These are phyloP conservation scores for Protobothrops flavoviridis DNA, from an alignment of 2,113 vertebrate genomes.

Conservation along the genomic window DNA sequence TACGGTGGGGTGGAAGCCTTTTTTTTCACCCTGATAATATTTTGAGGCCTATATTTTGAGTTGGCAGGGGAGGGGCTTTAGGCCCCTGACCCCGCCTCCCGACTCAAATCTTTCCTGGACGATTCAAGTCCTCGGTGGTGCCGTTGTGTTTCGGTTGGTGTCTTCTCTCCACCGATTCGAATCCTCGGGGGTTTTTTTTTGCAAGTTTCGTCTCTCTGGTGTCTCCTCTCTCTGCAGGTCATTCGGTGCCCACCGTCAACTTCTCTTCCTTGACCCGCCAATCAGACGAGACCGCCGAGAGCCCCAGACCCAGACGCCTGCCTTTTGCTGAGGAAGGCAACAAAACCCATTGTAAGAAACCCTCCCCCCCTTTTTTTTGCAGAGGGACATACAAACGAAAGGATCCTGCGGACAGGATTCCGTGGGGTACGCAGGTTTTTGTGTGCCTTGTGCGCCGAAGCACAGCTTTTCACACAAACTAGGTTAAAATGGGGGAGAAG, in stretches of 20 bases:
- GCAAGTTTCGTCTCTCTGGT: not conserved
- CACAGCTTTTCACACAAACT: too few relatives aligned
- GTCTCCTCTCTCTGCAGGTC: not conserved
- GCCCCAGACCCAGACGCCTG: rapidly evolving
- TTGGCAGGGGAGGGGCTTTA: not conserved
- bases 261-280: not conserved
- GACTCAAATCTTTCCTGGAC: not conserved
- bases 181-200: not conserved
- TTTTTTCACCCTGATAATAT: not conserved
- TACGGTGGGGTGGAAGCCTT: not conserved
- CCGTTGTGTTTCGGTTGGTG: too few relatives aligned
- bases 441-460: rapidly evolving
- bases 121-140: not conserved
- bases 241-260: not conserved
- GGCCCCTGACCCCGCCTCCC: not conserved
- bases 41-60: not conserved
- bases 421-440: not conserved
- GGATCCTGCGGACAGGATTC: rapidly evolving
- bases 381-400: rapidly evolving
- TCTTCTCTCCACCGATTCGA: too few relatives aligned
- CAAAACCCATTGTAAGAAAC: not conserved
- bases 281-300: not conserved
- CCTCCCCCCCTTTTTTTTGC: rapidly evolving
- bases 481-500: not conserved
- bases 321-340: not conserved